A percentile compares a stretch with the other conserved stretches of the same genome.
Evolutionary conservation across 2,113 vertebrate species (phyloP).

Genomic region (Prunella himalayana): DNA sequence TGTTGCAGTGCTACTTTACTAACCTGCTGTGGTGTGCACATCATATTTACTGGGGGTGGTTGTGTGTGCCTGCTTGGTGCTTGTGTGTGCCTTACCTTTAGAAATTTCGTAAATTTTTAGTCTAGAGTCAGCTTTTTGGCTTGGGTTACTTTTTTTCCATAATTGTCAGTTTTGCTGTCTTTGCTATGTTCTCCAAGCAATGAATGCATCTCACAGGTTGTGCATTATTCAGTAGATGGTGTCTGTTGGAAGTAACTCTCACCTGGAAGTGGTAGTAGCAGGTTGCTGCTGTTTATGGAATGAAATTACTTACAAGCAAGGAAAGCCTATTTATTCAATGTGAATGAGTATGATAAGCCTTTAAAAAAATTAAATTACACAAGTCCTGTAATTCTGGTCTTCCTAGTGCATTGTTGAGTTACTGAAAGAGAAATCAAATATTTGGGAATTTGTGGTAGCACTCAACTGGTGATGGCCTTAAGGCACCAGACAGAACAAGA

Average conservation of each 20-base stretch:
- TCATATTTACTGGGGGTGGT: background rate
- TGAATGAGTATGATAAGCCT: background rate
- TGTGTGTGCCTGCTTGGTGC: background rate
- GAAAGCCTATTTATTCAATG: background rate
- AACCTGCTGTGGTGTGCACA: background rate
- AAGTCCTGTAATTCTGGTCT: background rate
- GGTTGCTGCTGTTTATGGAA: background rate
- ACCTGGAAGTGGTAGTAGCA: background rate
- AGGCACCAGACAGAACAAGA: background rate
- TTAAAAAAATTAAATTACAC: background rate
- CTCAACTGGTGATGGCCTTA: background rate
- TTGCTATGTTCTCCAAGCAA: background rate
- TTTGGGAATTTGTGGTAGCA: background rate
- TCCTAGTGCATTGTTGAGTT: background rate
- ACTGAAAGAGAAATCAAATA: background rate
- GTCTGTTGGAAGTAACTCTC: background rate
- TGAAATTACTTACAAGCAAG: background rate
- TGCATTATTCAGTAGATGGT: background rate
- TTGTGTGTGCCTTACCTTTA: background rate
- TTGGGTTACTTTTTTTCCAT: background rate
- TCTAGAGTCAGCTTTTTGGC: background rate
- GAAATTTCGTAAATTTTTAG: background rate
- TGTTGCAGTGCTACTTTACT: background rate
- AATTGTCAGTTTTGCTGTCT: background rate
- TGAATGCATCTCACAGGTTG: background rate